These are phyloP conservation scores for Peromyscus eremicus DNA, from an alignment of 2,797 vertebrate genomes.

Conservation along the genomic window DNA sequence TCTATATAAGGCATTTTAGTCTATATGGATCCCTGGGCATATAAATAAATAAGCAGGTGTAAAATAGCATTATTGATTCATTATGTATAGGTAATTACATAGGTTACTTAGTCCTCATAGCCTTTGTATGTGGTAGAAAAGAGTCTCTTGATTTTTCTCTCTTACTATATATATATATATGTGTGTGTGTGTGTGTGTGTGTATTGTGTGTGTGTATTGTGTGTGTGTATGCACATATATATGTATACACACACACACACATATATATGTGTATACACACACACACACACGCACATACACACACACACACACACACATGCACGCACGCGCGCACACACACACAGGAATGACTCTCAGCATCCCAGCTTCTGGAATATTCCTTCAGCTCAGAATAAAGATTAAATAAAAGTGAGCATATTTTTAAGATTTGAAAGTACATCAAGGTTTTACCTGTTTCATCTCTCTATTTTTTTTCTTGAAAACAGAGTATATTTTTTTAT, in stretches of 20 bases:
- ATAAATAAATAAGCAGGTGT: neutral
- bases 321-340: too few species aligned
- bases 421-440: slow-evolving; percentile 48
- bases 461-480: neutral
- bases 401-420: slow-evolving; percentile 24
- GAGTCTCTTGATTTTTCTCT: neutral
- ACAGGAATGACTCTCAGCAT: neutral
- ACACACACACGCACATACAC: too few species aligned
- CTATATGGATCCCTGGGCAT: neutral
- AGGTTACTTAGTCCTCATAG: neutral
- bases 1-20: neutral
- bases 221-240: neutral
- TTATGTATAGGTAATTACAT: slow-evolving; percentile 8
- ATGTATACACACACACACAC: too few species aligned
- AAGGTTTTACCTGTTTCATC: neutral
- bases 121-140: neutral
- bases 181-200: neutral
- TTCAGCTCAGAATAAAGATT: slow-evolving; percentile 23
- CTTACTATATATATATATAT: neutral
- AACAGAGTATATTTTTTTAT: slow-evolving; percentile 9
- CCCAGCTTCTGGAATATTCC: neutral
- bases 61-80: slow-evolving; percentile 16
- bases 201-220: neutral
- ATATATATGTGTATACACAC: too few species aligned
- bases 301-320: too few species aligned